Evolutionary conservation across 2,797 vertebrate genomes (phyloP), one percentile per base, ranked within the genome.

Genomic region (Gymnopithys bicolor): DNA sequence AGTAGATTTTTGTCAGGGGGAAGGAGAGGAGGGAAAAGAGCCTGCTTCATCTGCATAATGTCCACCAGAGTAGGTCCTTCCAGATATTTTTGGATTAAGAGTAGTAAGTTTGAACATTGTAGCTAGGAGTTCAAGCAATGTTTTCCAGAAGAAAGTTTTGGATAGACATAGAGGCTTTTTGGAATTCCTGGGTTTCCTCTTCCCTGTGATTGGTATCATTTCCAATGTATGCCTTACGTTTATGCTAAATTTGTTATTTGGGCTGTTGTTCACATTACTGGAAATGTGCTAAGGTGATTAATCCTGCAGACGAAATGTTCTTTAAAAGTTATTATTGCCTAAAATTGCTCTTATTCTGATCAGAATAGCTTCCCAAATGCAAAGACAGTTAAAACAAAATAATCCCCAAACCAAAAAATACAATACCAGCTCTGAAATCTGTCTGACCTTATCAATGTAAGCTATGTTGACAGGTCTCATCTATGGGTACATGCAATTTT

Each of bases 401-500:
- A 19, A 18, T 13, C 14, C n/a, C 14, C 14, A n/a, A 17, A 10
- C 8, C 9, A 41, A 53, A 75, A 53, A 2, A 0, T 17, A 23
- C 25, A 19, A 32, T 85, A 41, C 6, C 35, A 83, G 11, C 59
- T 73, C 60, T 78, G 67, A 84, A 77, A 90, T 92, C 70, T 91
- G 53, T 84, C 79, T 94, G 93, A 94, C 84, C 82, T 95, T 93
- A 86, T 96, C 84, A 90, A 5, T 73, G 49, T 94, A 90, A 96
- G 48, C 48, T 81, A 2, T 87, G 79, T 70, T 96, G 95, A 92
- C 87, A 96, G 58, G 45, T 85, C 48, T 91, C 33, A 75, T 87
- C 86, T 55, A 67, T 59, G 73, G 70, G 73, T 82, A 41, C 35
- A 48, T 21, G 33, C 21, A 53, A 8, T 73, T 96, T 89, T 94